Conservation (phyloP, 2,888 invertebrate species). For the Agonopterix subpropinquella region DNA sequence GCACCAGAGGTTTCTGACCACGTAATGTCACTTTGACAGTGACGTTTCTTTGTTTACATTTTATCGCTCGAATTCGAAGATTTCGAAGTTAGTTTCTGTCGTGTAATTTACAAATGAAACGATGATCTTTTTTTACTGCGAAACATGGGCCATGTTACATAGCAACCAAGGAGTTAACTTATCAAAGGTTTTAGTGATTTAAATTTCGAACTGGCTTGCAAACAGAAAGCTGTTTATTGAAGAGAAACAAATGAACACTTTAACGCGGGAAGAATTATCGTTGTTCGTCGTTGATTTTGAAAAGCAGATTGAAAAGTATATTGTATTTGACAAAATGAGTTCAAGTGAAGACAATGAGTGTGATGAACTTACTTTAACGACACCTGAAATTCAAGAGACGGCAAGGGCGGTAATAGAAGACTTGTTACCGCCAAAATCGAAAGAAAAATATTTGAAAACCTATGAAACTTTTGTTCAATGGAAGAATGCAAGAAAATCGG, state of each 20-base stretch:
- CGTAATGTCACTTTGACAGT: too few species aligned
- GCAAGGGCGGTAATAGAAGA: neutral
- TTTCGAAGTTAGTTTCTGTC: too few species aligned
- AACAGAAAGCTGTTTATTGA: neutral
- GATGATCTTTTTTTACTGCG: too few species aligned
- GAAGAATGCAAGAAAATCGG: slow-evolving; percentile 5
- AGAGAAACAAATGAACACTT: neutral
- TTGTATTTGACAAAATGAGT: neutral
- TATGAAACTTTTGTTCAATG: slow-evolving; percentile 7
- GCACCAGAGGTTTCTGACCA: too few species aligned
- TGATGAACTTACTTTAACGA: neutral
- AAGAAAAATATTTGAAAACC: slow-evolving; percentile 1
- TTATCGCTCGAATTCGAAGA: too few species aligned
- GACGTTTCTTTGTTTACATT: too few species aligned
- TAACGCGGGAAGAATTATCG: neutral
- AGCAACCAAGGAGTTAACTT: too few species aligned
- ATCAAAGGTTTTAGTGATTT: too few species aligned
- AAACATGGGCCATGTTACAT: too few species aligned
- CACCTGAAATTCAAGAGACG: neutral
- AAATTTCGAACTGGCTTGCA: neutral
- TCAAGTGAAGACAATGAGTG: neutral
- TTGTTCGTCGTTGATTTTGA: too few species aligned
- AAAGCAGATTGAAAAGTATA: too few species aligned
- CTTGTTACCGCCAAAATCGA: neutral
- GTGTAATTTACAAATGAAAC: too few species aligned